phyloP scores from a whole-genome alignment of 2,797 vertebrate species.

The Miichthys miiuy region DNA sequence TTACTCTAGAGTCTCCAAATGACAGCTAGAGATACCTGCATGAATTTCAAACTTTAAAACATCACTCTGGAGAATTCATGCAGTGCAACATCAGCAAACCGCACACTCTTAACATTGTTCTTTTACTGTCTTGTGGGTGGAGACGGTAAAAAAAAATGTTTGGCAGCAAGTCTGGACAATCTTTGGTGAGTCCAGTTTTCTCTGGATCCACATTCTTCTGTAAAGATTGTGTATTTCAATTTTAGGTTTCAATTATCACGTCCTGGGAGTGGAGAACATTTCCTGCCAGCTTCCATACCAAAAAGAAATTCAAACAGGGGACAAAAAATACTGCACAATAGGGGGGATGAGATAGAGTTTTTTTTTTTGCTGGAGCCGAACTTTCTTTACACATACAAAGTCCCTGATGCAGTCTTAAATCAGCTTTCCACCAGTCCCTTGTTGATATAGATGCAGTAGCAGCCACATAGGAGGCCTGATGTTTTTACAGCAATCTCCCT shows the following conservation, averaged over 20 bases:
- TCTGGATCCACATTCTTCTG: constrained; percentile 48
- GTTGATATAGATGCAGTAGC: constrained; percentile 6
- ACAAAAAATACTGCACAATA: constrained; percentile 23
- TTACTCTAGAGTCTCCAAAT: not conserved
- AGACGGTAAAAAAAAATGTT: constrained; percentile 23
- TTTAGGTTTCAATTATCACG: constrained; percentile 60
- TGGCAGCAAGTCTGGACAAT: constrained; percentile 36
- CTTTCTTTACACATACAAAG: constrained; percentile 23
- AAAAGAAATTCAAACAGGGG: constrained; percentile 19
- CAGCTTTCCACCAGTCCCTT: constrained; percentile 3
- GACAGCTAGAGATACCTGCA: not conserved
- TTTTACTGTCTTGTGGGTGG: constrained; percentile 30
- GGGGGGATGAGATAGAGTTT: not conserved
- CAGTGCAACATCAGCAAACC: constrained; percentile 30
- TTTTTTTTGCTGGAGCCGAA: not conserved
- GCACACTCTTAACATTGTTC: constrained; percentile 1
- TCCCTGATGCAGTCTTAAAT: constrained; percentile 34
- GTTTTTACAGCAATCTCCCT: constrained; percentile 28
- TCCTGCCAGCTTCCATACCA: constrained; percentile 39
- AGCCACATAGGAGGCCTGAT: not conserved
- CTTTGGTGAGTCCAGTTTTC: constrained; percentile 41
- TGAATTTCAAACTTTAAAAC: constrained; percentile 3
- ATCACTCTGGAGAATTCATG: not conserved
- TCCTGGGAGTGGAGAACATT: constrained; percentile 43
- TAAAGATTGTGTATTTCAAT: constrained; percentile 50